phyloP scores from a whole-genome alignment of 2,797 vertebrate genomes.

The Sylvia borin region DNA sequence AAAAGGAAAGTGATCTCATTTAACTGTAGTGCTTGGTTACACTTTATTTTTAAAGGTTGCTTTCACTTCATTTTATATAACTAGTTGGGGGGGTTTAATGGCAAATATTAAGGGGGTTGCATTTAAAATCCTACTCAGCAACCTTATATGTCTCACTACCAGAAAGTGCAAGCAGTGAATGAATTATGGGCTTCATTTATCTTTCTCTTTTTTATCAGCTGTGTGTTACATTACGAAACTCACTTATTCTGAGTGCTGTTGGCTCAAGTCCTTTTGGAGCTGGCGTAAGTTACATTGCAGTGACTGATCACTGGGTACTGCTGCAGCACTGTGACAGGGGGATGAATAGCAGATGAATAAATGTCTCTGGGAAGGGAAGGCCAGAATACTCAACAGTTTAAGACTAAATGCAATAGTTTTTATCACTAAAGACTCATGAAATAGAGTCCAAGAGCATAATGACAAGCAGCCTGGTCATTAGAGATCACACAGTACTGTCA shows the following conservation, averaged over 20 bases:
- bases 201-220: conserved; percentile 50
- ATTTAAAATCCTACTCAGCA: conserved; percentile 54
- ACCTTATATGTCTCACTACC: conserved; percentile 12
- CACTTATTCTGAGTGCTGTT: conserved; percentile 52
- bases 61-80: conserved; percentile 43
- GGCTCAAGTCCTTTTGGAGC: conserved; percentile 23
- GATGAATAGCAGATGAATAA: conserved; percentile 6
- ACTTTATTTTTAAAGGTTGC: conserved; percentile 24
- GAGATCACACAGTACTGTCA: background rate
- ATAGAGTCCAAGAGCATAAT: background rate
- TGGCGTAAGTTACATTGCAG: background rate
- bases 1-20: background rate
- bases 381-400: background rate
- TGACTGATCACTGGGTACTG: conserved; percentile 31
- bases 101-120: conserved; percentile 2
- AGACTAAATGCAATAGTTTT: conserved; percentile 22
- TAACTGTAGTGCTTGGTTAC: conserved; percentile 10
- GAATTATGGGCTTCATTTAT: conserved; percentile 2
- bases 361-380: conserved; percentile 23
- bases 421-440: background rate
- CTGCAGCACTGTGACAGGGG: background rate
- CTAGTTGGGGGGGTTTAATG: background rate
- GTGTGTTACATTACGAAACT: background rate
- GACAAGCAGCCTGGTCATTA: background rate
- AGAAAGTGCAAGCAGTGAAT: conserved; percentile 25